phyloP scores from a whole-genome alignment of 2,888 invertebrate species.

The Lepetodrilus schrolli region DNA sequence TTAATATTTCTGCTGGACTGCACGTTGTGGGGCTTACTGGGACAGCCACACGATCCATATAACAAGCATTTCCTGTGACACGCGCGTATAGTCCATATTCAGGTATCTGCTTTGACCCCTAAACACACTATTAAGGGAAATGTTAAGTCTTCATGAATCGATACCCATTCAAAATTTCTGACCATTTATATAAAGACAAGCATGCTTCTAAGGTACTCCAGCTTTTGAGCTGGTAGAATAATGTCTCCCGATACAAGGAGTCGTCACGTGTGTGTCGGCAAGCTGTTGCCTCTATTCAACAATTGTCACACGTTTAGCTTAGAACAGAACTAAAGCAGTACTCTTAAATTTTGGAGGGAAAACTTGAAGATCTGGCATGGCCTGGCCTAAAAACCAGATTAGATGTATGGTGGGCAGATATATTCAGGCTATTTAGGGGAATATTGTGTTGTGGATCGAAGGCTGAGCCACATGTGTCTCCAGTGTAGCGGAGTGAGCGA shows the following conservation, averaged over 20 bases:
- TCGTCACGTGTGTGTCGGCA: too few species aligned
- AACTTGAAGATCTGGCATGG: neutral
- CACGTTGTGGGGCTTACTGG: too few species aligned
- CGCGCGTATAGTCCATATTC: too few species aligned
- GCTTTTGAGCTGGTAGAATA: neutral
- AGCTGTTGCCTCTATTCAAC: neutral
- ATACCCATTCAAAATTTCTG: neutral
- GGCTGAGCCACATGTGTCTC: neutral
- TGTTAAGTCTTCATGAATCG: constrained; percentile 7
- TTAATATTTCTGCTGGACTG: neutral
- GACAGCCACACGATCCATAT: too few species aligned
- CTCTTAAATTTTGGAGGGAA: neutral
- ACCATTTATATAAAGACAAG: neutral
- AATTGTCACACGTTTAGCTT: neutral
- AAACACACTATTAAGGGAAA: neutral
- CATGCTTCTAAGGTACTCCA: neutral
- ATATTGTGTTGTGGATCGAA: too few species aligned
- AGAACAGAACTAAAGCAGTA: neutral
- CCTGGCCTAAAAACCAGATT: too few species aligned
- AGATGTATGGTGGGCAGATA: too few species aligned
- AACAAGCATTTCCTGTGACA: too few species aligned
- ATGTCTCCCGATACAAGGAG: neutral
- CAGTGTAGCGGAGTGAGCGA: too few species aligned
- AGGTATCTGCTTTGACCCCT: neutral
- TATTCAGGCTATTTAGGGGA: too few species aligned